Percentiles rank a stretch among this genome's conserved stretches.
Evolutionary conservation across 2,888 invertebrate species (phyloP).

Genomic region (Drosophila paramelanica): DNA sequence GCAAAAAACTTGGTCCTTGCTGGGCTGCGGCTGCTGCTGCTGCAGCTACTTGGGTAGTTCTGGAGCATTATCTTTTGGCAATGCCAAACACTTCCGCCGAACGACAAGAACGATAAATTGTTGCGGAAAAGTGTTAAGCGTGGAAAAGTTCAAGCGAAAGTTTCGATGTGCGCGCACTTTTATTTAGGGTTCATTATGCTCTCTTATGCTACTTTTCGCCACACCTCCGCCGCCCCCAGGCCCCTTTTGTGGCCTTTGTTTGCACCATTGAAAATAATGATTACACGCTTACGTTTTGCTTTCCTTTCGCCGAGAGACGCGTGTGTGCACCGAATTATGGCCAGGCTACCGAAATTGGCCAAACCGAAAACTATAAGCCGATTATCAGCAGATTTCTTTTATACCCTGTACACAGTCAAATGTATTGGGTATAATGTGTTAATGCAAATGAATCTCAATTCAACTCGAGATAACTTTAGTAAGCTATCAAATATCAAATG

Average conservation of each 20-base stretch:
- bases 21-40: constrained; percentile 30
- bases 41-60: constrained; percentile 30
- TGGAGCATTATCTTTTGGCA: constrained; percentile 66
- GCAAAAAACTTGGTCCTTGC: constrained; percentile 68
- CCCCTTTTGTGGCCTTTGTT: constrained; percentile 28
- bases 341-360: constrained; percentile 56
- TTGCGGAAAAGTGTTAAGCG: constrained; percentile 78
- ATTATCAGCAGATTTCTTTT: constrained; percentile 66
- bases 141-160: constrained; percentile 70
- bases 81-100: constrained; percentile 74
- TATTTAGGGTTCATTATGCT: constrained; percentile 75
- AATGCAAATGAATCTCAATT: not conserved
- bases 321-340: constrained; percentile 60
- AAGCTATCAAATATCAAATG: too few species aligned
- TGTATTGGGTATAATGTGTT: not conserved
- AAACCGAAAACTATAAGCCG: constrained; percentile 64
- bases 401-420: not conserved
- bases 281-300: constrained; percentile 68
- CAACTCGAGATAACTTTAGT: not conserved
- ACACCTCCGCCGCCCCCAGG: not conserved
- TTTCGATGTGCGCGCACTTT: constrained; percentile 69
- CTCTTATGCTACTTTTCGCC: constrained; percentile 46
- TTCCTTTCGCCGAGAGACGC: constrained; percentile 19
- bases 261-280: constrained; percentile 70
- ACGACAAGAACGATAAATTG: constrained; percentile 75